A percentile compares a stretch with the other conserved stretches of the same genome.
Evolutionary conservation across 2,113 vertebrate genomes (phyloP).

Genomic region (Delphinus delphis): DNA sequence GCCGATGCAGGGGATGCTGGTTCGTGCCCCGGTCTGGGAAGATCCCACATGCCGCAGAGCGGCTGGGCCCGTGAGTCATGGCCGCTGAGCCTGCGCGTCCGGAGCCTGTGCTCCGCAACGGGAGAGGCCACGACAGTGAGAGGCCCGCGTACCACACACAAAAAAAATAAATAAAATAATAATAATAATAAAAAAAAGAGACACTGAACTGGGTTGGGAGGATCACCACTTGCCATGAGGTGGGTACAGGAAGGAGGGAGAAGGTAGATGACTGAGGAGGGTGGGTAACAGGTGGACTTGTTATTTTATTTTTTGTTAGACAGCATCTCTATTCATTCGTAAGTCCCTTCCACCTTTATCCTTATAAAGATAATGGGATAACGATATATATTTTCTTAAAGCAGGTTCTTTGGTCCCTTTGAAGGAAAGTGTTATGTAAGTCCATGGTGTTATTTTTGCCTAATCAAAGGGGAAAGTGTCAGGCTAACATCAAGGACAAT

Average conservation of each 20-base stretch:
- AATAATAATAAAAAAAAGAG: background rate
- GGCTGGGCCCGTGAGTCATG: too few relatives aligned
- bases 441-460: background rate
- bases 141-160: too few relatives aligned
- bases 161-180: too few relatives aligned
- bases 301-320: background rate
- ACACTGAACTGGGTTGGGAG: background rate
- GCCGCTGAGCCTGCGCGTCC: too few relatives aligned
- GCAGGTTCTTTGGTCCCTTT: background rate
- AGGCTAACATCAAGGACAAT: conserved; percentile 33
- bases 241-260: background rate
- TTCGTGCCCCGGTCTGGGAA: too few relatives aligned
- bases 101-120: too few relatives aligned
- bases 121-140: too few relatives aligned
- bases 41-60: too few relatives aligned
- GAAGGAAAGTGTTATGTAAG: background rate
- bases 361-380: background rate
- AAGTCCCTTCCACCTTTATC: background rate
- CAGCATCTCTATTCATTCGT: background rate
- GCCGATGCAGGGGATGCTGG: too few relatives aligned
- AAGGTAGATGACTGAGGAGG: background rate
- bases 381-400: background rate
- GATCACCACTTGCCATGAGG: too few relatives aligned
- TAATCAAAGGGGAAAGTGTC: conserved; percentile 39
- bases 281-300: background rate